These are phyloP conservation scores for Marmota flaviventris DNA, from an alignment of 2,113 vertebrate genomes.

Conservation along the genomic window DNA sequence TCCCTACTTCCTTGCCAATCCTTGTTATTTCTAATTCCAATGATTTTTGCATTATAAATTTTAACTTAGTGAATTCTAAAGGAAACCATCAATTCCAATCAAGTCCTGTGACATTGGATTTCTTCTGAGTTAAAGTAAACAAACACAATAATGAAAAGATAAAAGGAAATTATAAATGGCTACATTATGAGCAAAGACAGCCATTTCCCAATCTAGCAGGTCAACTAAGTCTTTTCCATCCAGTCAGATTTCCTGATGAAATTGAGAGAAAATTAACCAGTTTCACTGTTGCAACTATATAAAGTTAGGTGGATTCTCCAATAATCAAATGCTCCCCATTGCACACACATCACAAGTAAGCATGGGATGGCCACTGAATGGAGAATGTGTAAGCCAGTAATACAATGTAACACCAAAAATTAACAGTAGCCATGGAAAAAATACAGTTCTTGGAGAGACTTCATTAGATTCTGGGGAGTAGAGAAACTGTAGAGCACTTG, in stretches of 20 bases:
- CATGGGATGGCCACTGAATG: too few relatives aligned
- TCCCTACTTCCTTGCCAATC: neutral
- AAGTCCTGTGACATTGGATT: neutral
- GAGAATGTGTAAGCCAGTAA: neutral
- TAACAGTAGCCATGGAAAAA: neutral
- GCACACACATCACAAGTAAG: neutral
- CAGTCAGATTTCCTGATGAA: neutral
- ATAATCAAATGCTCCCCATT: neutral
- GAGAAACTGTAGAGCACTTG: neutral
- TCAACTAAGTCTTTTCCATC: neutral
- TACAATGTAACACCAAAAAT: neutral
- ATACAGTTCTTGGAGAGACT: neutral
- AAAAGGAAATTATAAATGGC: neutral
- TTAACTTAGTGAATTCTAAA: neutral
- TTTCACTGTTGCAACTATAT: neutral
- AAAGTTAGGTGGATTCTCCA: neutral
- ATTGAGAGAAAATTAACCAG: neutral
- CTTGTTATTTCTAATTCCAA: neutral
- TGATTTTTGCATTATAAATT: conserved; percentile 14
- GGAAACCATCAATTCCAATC: neutral
- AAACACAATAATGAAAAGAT: neutral
- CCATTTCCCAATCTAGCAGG: neutral
- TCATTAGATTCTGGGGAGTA: neutral
- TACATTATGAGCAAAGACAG: neutral
- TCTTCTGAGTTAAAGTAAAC: neutral